These are phyloP conservation scores for Mactromeris polynyma DNA, from an alignment of 2,888 invertebrate genomes.

Conservation along the genomic window DNA sequence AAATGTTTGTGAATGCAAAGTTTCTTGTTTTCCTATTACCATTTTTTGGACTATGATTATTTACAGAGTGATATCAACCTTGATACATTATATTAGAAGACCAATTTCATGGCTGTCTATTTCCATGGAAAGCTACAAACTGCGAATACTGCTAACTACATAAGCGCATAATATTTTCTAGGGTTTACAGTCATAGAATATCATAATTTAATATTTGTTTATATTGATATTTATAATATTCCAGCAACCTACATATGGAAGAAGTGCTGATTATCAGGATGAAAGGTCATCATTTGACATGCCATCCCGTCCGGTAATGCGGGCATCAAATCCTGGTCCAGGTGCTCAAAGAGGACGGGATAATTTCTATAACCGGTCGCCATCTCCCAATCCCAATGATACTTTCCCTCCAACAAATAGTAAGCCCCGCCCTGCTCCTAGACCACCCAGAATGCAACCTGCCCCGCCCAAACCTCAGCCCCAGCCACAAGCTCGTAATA, in stretches of 20 bases:
- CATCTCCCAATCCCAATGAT: slow-evolving; percentile 69
- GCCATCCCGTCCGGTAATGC: slow-evolving; percentile 58
- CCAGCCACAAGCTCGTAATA: slow-evolving; percentile 71
- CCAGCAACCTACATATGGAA: slow-evolving; percentile 52
- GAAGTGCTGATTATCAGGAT: slow-evolving; percentile 56
- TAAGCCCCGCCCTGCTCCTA: slow-evolving; percentile 72
- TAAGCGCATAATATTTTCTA: too few relatives aligned
- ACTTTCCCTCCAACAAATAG: slow-evolving; percentile 65
- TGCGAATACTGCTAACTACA: too few relatives aligned
- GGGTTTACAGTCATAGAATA: too few relatives aligned
- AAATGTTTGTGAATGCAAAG: too few relatives aligned
- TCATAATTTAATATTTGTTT: too few relatives aligned
- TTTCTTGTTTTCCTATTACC: too few relatives aligned
- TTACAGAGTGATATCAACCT: too few relatives aligned
- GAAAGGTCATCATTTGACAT: slow-evolving; percentile 59
- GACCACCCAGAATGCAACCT: slow-evolving; percentile 72
- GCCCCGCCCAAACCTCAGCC: slow-evolving; percentile 77
- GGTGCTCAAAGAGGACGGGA: slow-evolving; percentile 49
- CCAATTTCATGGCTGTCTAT: too few relatives aligned
- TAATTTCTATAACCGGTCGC: slow-evolving; percentile 58
- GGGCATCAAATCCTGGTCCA: slow-evolving; percentile 57
- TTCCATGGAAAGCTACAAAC: too few relatives aligned
- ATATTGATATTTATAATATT: background rate
- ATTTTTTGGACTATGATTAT: too few relatives aligned
- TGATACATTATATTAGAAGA: too few relatives aligned